A percentile compares a stretch with the other conserved stretches of the same genome.
These are phyloP conservation scores for Rhodinocichla rosea DNA, from an alignment of 2,113 vertebrate genomes.

Conservation along the genomic window DNA sequence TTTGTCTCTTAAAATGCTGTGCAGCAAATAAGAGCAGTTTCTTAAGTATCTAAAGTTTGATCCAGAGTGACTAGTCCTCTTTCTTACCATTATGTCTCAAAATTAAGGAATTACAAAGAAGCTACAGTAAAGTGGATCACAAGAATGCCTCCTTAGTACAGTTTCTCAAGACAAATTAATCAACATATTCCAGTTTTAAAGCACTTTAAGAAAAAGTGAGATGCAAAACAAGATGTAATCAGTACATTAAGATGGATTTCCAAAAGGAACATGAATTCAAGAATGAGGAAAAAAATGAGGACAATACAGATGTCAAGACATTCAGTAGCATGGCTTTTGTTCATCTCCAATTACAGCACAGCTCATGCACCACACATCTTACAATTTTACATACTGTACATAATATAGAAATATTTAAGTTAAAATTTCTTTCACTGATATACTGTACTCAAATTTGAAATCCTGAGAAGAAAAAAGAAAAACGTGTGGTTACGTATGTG, in stretches of 20 bases:
- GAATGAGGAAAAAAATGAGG: background rate
- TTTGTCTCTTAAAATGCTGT: conserved; percentile 13
- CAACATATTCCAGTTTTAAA: conserved; percentile 36
- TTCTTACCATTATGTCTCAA: background rate
- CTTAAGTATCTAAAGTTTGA: background rate
- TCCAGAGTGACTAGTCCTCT: conserved; percentile 7
- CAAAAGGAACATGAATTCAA: conserved; percentile 11
- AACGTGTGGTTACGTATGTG: conserved; percentile 50
- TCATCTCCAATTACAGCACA: conserved; percentile 42
- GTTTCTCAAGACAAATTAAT: background rate
- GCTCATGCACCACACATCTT: conserved; percentile 79
- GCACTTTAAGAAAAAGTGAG: background rate
- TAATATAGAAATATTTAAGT: conserved; percentile 78
- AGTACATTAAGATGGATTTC: background rate
- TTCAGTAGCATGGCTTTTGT: conserved; percentile 53
- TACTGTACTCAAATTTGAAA: conserved; percentile 79
- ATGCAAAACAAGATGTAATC: background rate
- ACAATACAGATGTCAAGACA: conserved; percentile 49
- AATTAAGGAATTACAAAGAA: conserved; percentile 23
- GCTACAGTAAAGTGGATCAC: background rate
- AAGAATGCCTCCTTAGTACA: background rate
- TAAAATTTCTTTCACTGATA: conserved; percentile 86
- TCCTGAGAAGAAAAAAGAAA: conserved; percentile 86
- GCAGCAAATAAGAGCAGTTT: background rate
- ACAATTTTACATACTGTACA: conserved; percentile 84